Base-by-base conservation (phyloP, 1,140 invertebrate genomes). In the Formica selysi region DNA sequence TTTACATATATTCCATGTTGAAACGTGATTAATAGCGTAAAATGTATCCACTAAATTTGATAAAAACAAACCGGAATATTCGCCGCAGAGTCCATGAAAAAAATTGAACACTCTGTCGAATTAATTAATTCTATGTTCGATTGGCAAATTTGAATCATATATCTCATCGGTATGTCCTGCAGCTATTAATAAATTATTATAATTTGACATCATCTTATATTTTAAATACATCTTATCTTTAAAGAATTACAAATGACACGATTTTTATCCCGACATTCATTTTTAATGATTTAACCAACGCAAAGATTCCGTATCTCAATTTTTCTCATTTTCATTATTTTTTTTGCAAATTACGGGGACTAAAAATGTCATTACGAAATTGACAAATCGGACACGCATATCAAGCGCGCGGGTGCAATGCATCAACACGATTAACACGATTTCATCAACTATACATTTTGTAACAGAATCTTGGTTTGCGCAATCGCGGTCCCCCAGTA, bases 381-480 rank as follows among this genome's bases (percentile, higher is more conserved):
- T 83, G 57, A n/a, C 38, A 73, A 81, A 81, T 73, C 51, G 32
- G n/a, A 48, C 11, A 61, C 67, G 11, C 54, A 19, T 36, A 74
- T 73, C 67, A 73, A 51, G 7, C 44, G 19, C 38, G 26, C 13
- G 26, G 26, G 41, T n/a, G 36, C 36, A 32, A 41, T 71, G 11
- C 61, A 73, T 81, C 67, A 73, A 29, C 76, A 32, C 57, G 83
- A 86, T 89, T 83, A 73, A 29, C 76, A 32, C 57, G 76, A 86
- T 89, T 83, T 89, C 84, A 54, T 36, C 64, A 74, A 57, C 32
- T 57, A 26, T 13, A 73, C 54, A 83, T 86, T 89, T 89, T 89
- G 87, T 73, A 89, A 89, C 48, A 68, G 26, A 67, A 57, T 83
- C 57, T 41, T 59, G 29, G 11, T 26, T 80, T 86, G 70, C 38